These are phyloP conservation scores for Cryptus viduatorius DNA, from an alignment of 2,888 invertebrate genomes.

Conservation along the genomic window DNA sequence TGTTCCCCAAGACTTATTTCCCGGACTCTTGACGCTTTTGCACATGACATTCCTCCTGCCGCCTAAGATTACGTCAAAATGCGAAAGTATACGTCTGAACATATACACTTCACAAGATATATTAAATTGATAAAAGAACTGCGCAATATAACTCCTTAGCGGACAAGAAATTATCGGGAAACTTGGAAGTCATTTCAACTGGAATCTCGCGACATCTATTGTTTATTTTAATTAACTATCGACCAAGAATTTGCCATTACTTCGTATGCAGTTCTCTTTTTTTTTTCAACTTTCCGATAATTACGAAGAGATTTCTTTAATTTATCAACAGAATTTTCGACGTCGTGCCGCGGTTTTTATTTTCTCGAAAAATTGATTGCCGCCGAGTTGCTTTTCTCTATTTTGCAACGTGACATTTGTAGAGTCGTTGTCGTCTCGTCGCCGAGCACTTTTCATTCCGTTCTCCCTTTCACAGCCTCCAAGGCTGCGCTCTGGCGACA, in stretches of 20 bases:
- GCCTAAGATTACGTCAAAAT: background rate
- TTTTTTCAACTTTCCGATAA: background rate
- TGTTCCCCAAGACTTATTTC: constrained; percentile 52
- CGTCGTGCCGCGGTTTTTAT: constrained; percentile 8
- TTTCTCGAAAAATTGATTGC: background rate
- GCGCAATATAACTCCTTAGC: background rate
- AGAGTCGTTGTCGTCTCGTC: constrained; percentile 8
- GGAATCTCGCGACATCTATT: background rate
- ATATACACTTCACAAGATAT: background rate
- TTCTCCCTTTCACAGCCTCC: background rate
- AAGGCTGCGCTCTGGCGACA: constrained; percentile 26
- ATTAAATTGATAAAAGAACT: background rate
- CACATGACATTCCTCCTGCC: background rate
- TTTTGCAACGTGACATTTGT: constrained; percentile 30
- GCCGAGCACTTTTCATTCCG: constrained; percentile 18
- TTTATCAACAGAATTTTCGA: background rate
- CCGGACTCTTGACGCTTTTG: constrained; percentile 25
- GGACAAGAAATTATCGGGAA: background rate
- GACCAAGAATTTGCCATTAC: background rate
- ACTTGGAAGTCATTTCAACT: background rate
- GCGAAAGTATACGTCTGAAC: background rate
- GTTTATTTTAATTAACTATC: background rate
- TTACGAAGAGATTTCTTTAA: background rate
- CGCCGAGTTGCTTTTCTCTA: background rate
- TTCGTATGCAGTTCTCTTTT: background rate